phyloP scores from a whole-genome alignment of 2,888 invertebrate species.

The Sycophila texana region DNA sequence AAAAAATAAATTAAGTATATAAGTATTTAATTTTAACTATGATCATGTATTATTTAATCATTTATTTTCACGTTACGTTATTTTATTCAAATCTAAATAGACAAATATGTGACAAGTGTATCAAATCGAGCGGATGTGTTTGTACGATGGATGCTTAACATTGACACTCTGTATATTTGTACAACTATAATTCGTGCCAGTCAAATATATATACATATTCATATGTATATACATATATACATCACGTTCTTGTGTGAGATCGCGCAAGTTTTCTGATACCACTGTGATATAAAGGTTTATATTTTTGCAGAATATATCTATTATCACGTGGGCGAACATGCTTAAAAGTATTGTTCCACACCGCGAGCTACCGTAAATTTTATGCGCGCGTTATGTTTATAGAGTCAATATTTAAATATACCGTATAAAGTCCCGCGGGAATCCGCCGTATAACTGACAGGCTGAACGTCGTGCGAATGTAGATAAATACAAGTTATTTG shows the following conservation, averaged over 20 bases:
- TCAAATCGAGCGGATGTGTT: no score
- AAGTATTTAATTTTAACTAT: no score
- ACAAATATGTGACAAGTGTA: no score
- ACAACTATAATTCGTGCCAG: no score
- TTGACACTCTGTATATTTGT: no score
- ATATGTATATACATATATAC: background rate
- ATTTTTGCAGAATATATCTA: conserved; percentile 47
- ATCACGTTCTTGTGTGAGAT: background rate
- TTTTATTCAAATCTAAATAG: no score
- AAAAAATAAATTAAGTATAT: no score
- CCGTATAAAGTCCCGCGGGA: conserved; percentile 47
- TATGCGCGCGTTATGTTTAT: conserved; percentile 55
- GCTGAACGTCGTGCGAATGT: conserved; percentile 35
- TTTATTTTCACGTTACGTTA: no score
- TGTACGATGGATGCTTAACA: no score
- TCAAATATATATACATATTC: no score
- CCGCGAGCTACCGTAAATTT: conserved; percentile 51
- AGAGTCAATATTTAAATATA: conserved; percentile 57
- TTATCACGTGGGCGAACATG: conserved; percentile 35
- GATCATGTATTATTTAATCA: no score
- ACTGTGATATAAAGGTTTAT: conserved; percentile 44
- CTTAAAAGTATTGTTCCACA: conserved; percentile 53
- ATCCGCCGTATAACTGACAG: conserved; percentile 54
- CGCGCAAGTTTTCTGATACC: conserved; percentile 22
- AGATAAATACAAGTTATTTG: conserved; percentile 52